Conservation (phyloP, 2,113 vertebrate species). For the Grus americana region DNA sequence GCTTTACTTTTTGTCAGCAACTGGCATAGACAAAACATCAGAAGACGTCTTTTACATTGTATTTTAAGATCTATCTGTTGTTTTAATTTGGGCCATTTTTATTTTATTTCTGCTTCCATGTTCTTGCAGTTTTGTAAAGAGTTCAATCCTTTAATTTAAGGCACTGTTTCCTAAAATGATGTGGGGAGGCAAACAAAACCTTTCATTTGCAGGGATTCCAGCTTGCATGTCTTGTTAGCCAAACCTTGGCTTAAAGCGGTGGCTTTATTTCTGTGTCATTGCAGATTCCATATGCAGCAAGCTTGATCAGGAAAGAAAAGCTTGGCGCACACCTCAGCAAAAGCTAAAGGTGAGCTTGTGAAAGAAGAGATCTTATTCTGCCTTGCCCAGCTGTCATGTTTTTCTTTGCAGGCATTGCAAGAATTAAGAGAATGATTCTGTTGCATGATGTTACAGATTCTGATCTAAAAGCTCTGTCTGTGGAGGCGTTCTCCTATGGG, state of each 20-base stretch:
- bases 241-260: not conserved
- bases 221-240: not conserved
- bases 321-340: constrained; percentile 93
- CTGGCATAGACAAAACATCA: not conserved
- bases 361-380: not conserved
- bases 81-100: not conserved
- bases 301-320: constrained; percentile 97
- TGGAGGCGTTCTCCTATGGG: not conserved
- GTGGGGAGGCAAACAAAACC: not conserved
- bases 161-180: not conserved
- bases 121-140: not conserved
- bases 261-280: constrained; percentile 63
- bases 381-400: not conserved
- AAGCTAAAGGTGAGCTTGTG: constrained; percentile 82
- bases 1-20: not conserved
- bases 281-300: constrained; percentile 96
- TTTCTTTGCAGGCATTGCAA: not conserved
- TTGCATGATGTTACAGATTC: not conserved
- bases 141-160: not conserved
- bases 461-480: not conserved
- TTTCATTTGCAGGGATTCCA: not conserved
- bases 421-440: not conserved
- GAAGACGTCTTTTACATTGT: not conserved
- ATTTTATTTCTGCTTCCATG: not conserved
- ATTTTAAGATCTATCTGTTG: not conserved